Base-by-base conservation (phyloP, 2,888 invertebrate species). In the Zootermopsis nevadensis region DNA sequence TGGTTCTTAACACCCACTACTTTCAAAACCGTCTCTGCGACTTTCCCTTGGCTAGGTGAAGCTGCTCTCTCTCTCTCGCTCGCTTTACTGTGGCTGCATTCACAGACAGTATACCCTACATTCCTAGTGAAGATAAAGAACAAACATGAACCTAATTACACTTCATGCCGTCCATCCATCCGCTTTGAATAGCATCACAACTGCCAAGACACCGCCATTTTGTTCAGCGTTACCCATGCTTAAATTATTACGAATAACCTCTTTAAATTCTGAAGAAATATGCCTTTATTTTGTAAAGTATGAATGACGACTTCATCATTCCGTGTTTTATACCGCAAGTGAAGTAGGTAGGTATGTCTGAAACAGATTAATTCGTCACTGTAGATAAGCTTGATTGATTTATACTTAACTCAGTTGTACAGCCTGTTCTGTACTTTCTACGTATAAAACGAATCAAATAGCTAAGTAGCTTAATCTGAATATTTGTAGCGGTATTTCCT, bases 31-130 rank as follows among this genome's bases (percentile, higher is more conserved):
- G 48, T 48, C 48, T 48, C 48, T 8, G 8, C 48, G 53, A 53
- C 53, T 53, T 60, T 60, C 60, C 60, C 60, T 8, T 12, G 1
- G 60, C 60, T 12, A 69, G 69, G 33, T 33, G 69, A 15, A 69
- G 60, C 27, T 15, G 60, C 60, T 31, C 27, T 69, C 27, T 8
- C n/a, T n/a, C n/a, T n/a, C n/a, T n/a, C n/a, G n/a, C n/a, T n/a
- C n/a, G n/a, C n/a, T n/a, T n/a, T 33, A 22, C 33, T 8, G 69
- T 33, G 2, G 33, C 35, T 38, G 66, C 79, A 79, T 77, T 77
- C 79, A 24, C 79, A 79, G 79, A 79, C 79, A 27, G 79, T 27
- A 33, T 79, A 66, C 60, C 79, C 79, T 38, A 79, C 79, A 79
- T 79, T 79, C 79, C 66, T 33, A 27, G 74, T 38, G 74, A 74